Conservation (phyloP, 1,140 invertebrate species). For the Uloborus diversus region DNA sequence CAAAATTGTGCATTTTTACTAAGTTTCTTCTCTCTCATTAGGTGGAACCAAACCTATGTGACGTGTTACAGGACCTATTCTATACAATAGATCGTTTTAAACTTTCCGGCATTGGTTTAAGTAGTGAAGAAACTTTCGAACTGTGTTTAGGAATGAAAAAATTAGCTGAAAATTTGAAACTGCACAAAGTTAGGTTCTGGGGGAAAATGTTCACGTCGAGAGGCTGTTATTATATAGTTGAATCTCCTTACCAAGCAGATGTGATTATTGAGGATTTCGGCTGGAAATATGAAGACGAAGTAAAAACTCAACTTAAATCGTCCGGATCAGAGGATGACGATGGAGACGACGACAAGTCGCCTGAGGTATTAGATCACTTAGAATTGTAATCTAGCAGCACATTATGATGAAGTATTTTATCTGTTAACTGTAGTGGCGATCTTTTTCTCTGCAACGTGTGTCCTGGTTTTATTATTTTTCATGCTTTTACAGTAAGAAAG, state of each 20-base stretch:
- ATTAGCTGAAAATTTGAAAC: background rate
- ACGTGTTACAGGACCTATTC: background rate
- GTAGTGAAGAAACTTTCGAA: background rate
- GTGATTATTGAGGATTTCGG: constrained; percentile 6
- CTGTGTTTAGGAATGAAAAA: background rate
- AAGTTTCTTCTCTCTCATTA: no score
- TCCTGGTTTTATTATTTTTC: no score
- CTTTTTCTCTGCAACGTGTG: no score
- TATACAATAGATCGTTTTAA: constrained; percentile 4
- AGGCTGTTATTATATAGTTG: constrained; percentile 13
- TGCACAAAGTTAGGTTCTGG: constrained; percentile 25
- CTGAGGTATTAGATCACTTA: no score
- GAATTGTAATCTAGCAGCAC: no score
- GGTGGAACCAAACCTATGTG: no score
- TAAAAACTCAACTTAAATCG: no score
- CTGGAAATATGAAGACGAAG: background rate
- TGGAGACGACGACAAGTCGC: background rate
- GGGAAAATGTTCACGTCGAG: background rate
- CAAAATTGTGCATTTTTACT: no score
- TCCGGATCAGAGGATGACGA: background rate
- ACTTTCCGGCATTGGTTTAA: background rate
- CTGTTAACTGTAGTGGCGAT: no score
- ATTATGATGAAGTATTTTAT: background rate
- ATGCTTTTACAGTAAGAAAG: background rate
- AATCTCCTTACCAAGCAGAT: background rate